phyloP scores from a whole-genome alignment of 1,140 invertebrate genomes.

The Aphaenogaster ashmeadi region DNA sequence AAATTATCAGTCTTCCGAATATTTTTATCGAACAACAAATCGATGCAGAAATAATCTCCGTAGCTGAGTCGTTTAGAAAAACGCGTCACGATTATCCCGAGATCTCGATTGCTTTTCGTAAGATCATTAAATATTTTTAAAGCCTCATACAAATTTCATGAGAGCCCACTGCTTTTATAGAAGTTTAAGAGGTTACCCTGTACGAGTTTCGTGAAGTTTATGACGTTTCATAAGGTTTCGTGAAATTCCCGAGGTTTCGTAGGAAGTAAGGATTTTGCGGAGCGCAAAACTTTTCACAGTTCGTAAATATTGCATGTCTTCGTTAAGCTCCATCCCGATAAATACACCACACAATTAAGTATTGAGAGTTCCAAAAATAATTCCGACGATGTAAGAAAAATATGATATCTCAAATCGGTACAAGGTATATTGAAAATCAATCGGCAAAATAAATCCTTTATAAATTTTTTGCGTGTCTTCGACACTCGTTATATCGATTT shows the following conservation, averaged over 20 bases:
- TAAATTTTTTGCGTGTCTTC: background rate
- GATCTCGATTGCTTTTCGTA: constrained; percentile 28
- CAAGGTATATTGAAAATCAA: background rate
- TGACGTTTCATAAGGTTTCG: constrained; percentile 59
- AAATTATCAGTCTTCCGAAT: background rate
- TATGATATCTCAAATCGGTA: background rate
- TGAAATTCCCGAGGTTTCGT: constrained; percentile 51
- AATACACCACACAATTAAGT: constrained; percentile 55
- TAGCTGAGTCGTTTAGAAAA: background rate
- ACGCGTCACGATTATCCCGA: constrained; percentile 11
- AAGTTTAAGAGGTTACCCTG: constrained; percentile 56
- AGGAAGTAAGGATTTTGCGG: constrained; percentile 47
- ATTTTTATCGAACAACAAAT: background rate
- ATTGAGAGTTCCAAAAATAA: background rate
- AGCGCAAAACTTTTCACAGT: constrained; percentile 46
- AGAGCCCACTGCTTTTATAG: constrained; percentile 48
- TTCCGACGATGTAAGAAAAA: background rate
- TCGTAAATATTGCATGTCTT: constrained; percentile 53
- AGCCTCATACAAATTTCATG: constrained; percentile 57
- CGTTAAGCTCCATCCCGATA: constrained; percentile 24
- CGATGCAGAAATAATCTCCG: background rate
- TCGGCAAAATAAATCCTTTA: background rate
- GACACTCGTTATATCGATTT: constrained; percentile 27
- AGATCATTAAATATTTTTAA: constrained; percentile 54
- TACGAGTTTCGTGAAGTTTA: constrained; percentile 53